These are phyloP conservation scores for Euzophera pinguis DNA, from an alignment of 2,888 invertebrate genomes.

Conservation along the genomic window DNA sequence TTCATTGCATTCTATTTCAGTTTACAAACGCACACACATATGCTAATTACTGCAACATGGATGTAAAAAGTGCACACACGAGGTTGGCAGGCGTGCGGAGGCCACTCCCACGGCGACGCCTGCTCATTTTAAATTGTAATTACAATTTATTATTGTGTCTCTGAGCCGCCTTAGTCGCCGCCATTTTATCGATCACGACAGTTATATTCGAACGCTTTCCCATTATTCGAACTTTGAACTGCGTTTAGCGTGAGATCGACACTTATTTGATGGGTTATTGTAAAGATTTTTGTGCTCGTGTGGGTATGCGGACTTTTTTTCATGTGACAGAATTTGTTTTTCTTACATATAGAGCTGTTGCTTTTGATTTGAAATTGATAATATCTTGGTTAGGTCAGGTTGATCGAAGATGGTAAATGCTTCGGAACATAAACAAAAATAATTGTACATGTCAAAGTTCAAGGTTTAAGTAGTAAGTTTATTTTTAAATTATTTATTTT, in stretches of 20 bases:
- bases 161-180: constrained; percentile 74
- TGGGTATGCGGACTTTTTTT: background rate
- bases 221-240: constrained; percentile 11
- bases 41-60: constrained; percentile 56
- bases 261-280: constrained; percentile 2
- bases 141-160: constrained; percentile 80
- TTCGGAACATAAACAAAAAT: no score
- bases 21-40: constrained; percentile 33
- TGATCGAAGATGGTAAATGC: no score
- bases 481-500: no score
- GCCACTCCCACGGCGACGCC: constrained; percentile 75
- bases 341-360: no score
- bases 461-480: no score
- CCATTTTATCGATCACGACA: constrained; percentile 70
- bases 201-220: constrained; percentile 37
- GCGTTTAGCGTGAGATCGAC: constrained; percentile 2
- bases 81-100: constrained; percentile 59
- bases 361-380: no score
- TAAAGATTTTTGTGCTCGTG: background rate
- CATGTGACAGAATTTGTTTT: no score
- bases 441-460: no score
- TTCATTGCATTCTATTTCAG: constrained; percentile 24
- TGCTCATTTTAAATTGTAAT: constrained; percentile 80
- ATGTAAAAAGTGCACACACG: constrained; percentile 67
- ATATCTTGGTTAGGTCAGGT: no score